Evolutionary conservation across 2,797 vertebrate genomes (phyloP).

Genomic region (Ctenochaetus hawaiiensis): DNA sequence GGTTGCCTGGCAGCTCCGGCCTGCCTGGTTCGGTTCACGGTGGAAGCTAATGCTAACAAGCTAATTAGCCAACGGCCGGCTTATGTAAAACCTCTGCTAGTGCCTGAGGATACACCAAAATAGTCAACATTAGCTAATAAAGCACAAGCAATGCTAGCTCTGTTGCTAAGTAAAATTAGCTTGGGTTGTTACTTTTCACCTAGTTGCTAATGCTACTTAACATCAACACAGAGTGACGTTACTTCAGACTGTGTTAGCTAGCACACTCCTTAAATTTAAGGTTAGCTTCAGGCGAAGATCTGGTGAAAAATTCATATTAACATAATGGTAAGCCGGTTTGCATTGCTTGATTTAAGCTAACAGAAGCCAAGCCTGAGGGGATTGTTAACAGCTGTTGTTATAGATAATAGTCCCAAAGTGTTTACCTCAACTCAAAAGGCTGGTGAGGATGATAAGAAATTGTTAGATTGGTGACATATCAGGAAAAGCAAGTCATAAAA

Average conservation of each 20-base stretch:
- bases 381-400: neutral
- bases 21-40: constrained; percentile 28
- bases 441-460: neutral
- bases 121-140: neutral
- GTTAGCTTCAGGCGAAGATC: neutral
- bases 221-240: neutral
- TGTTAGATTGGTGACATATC: neutral
- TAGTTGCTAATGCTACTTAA: neutral
- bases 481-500: constrained; percentile 23
- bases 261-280: neutral
- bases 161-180: neutral
- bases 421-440: neutral
- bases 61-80: constrained; percentile 64
- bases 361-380: neutral
- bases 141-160: neutral
- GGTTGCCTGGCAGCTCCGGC: constrained; percentile 60
- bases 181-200: neutral
- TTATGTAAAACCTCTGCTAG: neutral
- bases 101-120: constrained; percentile 1
- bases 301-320: neutral
- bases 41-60: constrained; percentile 68
- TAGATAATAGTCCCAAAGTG: neutral
- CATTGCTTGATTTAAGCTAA: constrained; percentile 11
- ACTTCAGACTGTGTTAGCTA: neutral
- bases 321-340: neutral